Evolutionary conservation across 2,113 vertebrate genomes (phyloP).

Genomic region (Brevimyrus niger): DNA sequence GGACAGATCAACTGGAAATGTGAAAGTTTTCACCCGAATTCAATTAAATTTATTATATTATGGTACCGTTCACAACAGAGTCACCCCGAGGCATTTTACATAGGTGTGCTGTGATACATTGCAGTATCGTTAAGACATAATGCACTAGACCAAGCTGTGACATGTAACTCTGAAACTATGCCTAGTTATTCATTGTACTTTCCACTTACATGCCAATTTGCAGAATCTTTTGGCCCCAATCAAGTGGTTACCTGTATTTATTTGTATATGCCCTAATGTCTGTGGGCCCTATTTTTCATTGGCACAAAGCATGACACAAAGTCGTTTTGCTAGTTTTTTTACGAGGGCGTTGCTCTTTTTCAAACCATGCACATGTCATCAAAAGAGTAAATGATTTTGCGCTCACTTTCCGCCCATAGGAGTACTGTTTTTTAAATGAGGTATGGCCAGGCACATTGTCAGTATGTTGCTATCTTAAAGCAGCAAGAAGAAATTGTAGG

Average conservation of each 20-base stretch:
- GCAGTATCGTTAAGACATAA: neutral
- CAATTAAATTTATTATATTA: neutral
- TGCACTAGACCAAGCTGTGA: neutral
- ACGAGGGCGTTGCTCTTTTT: too few species aligned
- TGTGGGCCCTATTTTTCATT: neutral
- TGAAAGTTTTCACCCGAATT: neutral
- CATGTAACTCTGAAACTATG: neutral
- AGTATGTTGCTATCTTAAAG: too few species aligned
- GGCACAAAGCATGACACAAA: too few species aligned
- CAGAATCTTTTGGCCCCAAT: neutral
- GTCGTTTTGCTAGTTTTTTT: too few species aligned
- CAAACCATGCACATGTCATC: too few species aligned
- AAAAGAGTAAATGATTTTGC: too few species aligned
- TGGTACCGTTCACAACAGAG: neutral
- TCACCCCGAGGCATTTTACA: neutral
- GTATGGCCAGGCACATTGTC: too few species aligned
- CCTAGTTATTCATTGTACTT: neutral
- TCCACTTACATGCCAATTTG: neutral
- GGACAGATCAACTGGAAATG: neutral
- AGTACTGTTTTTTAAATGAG: too few species aligned
- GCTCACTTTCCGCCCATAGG: too few species aligned
- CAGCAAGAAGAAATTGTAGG: neutral
- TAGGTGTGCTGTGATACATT: neutral
- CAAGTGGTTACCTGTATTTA: neutral
- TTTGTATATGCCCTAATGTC: neutral